Evolutionary conservation across 2,113 vertebrate species (phyloP).

Genomic region (Pagrus major): DNA sequence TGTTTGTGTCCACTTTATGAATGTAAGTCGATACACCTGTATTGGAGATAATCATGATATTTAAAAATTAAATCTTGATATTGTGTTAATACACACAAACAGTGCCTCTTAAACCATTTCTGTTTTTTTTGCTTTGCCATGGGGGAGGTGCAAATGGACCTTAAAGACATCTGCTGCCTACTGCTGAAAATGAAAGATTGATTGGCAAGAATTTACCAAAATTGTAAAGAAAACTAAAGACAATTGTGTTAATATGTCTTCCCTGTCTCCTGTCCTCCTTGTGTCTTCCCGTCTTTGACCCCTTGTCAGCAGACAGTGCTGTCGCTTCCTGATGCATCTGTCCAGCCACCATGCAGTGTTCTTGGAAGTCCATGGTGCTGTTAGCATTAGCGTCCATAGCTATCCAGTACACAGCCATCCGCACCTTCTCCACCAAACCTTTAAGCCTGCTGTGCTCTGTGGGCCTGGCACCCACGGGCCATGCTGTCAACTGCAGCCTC

Average conservation of each 20-base stretch:
- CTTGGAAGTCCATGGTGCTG: constrained; percentile 96
- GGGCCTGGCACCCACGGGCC: constrained; percentile 75
- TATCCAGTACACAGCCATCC: constrained; percentile 95
- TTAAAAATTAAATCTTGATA: too few species aligned
- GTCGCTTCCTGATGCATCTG: constrained; percentile 86
- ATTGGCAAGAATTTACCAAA: not conserved
- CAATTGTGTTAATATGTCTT: not conserved
- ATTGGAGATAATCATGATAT: too few species aligned
- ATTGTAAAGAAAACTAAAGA: not conserved
- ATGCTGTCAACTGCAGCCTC: constrained; percentile 84
- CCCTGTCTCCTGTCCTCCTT: not conserved
- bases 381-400: constrained; percentile 93
- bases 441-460: constrained; percentile 68
- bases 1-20: too few species aligned
- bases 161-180: not conserved
- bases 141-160: not conserved
- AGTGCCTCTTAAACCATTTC: too few species aligned
- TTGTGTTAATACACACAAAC: too few species aligned
- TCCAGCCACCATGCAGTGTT: constrained; percentile 95
- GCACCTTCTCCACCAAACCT: constrained; percentile 91
- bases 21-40: too few species aligned
- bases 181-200: not conserved
- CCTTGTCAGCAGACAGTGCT: constrained; percentile 17
- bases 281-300: constrained; percentile 13
- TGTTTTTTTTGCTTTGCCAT: not conserved